Conservation (phyloP, 2,888 invertebrate genomes). For the Dilophus febrilis region DNA sequence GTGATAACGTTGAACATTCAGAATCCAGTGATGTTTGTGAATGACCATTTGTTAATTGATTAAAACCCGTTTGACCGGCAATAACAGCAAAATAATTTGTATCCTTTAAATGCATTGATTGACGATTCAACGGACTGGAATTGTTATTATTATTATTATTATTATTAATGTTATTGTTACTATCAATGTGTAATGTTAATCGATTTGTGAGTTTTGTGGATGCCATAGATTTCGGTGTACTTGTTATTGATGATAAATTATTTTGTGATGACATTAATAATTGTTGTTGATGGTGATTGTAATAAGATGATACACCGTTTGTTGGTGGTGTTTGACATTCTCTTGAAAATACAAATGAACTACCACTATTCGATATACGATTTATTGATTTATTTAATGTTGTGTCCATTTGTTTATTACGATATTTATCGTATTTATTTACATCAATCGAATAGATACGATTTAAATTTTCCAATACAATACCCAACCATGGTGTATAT, state of each 20-base stretch:
- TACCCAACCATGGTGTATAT: constrained; percentile 80
- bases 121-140: constrained; percentile 40
- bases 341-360: constrained; percentile 34
- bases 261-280: constrained; percentile 9
- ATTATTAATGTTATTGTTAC: no score
- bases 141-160: no score
- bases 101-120: constrained; percentile 60
- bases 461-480: constrained; percentile 74
- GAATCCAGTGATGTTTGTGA: constrained; percentile 67
- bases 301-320: constrained; percentile 15
- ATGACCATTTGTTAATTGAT: constrained; percentile 43
- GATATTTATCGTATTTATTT: constrained; percentile 22
- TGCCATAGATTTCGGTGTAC: constrained; percentile 36
- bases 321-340: constrained; percentile 29
- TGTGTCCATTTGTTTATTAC: constrained; percentile 23
- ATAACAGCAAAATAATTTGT: constrained; percentile 55
- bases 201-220: constrained; percentile 35
- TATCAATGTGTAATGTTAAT: constrained; percentile 53
- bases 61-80: constrained; percentile 40
- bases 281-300: neutral
- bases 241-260: constrained; percentile 22
- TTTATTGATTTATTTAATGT: constrained; percentile 27
- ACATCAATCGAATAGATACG: constrained; percentile 37
- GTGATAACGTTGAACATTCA: constrained; percentile 40
- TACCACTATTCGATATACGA: constrained; percentile 39